Evolutionary conservation across 2,888 invertebrate genomes (phyloP), one percentile per base, ranked within the genome.

Genomic region (Molorchus minor): DNA sequence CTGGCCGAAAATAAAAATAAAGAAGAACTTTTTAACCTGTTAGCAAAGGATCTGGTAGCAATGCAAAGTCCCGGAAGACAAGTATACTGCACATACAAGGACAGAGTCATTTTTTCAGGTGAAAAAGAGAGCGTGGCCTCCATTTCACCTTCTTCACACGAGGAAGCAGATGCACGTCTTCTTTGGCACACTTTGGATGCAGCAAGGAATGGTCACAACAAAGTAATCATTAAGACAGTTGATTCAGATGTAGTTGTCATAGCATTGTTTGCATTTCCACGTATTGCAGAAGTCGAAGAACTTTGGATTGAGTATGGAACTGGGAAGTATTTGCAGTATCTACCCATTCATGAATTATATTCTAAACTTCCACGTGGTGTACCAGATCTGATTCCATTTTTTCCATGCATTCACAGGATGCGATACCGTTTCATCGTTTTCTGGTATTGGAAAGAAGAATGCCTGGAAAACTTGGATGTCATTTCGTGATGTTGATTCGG

Each of bases 301-400:
- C 30, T 30, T 30, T 30, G 30, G 30, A 7, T 30, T 30, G 30
- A 30, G 12, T 30, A 30, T 7, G 30, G 30, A 30, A 30, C 30
- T 30, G 30, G 30, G 30, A 30, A 30, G 30, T 3, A 30, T 30
- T 30, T 30, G 30, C 12, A 19, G 40, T 19, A 44, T 44, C 44
- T 16, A 8, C 40, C 17, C 40, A 17, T 40, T 40, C 40, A 17
- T 40, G 16, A 16, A 40, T 17, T 19, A 17, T 17, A 17, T 40
- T 17, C 3, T 17, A 17, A 16, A 4, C 40, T 40, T 40, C 40
- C 40, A 40, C 40, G 40, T 40, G 16, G 40, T 40, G 5, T 40
- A 40, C 17, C 16, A 40, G 40, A 19, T 3, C 17, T 40, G 40
- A 19, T 30, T 30, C 30, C 30, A 30, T 30, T 30, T 30, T n/a